Evolutionary conservation across 2,888 invertebrate genomes (phyloP).

Genomic region (Chorisops tibialis): DNA sequence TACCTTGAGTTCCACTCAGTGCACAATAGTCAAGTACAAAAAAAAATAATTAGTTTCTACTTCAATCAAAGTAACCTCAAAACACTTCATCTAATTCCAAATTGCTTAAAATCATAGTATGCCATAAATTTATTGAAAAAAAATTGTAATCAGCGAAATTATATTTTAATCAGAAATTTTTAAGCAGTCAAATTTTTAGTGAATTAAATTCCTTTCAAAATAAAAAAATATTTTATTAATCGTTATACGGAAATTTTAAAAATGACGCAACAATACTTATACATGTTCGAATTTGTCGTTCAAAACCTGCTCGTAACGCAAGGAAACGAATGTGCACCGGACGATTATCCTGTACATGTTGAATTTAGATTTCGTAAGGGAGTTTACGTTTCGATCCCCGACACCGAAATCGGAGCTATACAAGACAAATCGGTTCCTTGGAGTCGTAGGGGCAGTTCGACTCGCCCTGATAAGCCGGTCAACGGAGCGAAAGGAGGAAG

Average conservation of each 20-base stretch:
- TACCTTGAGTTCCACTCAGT: too few species aligned
- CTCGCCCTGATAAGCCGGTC: neutral
- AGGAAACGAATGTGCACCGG: slow-evolving; percentile 11
- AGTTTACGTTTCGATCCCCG: neutral
- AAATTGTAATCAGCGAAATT: too few species aligned
- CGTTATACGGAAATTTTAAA: neutral
- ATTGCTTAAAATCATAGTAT: too few species aligned
- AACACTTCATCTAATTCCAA: too few species aligned
- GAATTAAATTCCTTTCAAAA: too few species aligned
- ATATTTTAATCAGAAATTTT: too few species aligned
- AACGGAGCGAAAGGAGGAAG: neutral
- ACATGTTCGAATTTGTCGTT: neutral
- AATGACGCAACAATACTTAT: slow-evolving; percentile 5
- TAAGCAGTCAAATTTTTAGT: too few species aligned
- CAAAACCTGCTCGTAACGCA: neutral
- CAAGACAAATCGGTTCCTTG: neutral
- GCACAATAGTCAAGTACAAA: too few species aligned
- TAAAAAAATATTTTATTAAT: too few species aligned
- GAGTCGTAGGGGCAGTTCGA: neutral
- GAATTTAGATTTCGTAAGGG: slow-evolving; percentile 6
- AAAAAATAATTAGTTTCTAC: too few species aligned
- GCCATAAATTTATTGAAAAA: too few species aligned
- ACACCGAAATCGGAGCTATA: neutral
- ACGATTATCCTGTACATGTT: neutral
- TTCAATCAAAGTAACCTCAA: too few species aligned